Evolutionary conservation across 2,888 invertebrate genomes (phyloP), one percentile per base, ranked within the genome.

Genomic region (Nomada hirtipes): DNA sequence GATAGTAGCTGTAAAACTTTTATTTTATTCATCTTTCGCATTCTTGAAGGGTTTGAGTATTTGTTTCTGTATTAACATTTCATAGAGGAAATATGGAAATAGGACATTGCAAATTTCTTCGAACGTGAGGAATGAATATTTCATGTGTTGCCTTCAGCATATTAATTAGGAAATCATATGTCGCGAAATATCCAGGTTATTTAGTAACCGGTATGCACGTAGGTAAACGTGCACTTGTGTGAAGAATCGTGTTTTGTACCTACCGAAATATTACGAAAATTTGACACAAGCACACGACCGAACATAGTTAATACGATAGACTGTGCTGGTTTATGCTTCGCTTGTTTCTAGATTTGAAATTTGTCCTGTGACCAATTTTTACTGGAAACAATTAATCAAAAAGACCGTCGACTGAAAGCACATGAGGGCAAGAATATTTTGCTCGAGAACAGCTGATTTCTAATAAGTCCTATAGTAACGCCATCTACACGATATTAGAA

Each of bases 1-100:
- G 93, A 92, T 36, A 94, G 83, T 50, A 94, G 86, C 94, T 94
- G 93, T 50, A 94, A 93, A 76, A 93, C 83, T 90, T 91, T 92
- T 78, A 83, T 78, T 91, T 92, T 91, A 92, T 89, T 89, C 88
- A 90, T 90, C 81, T 87, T 90, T 87, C 83, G 89, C 88, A 90
- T 90, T 80, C 60, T 78, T 26, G 26, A 23, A 26, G 7, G 29
- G 11, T 60, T 23, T 47, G 9, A 47, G 20, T 65, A 53, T 77
- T 68, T 65, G 70, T 77, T 63, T 64, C 11, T 18, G 10, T 52
- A 63, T 59, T 42, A 52, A 61, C 29, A 42, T 29, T 77, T 65
- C 52, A 2, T 26, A 23, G 47, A 53, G 29, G 20, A 18, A 52
- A 42, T 55, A 47, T 23, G 52, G 13, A 64, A 20, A 52, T 20